Percentiles rank a stretch among this genome's conserved stretches.
phyloP scores from a whole-genome alignment of 1,140 invertebrate species.

The Schlechtendalia chinensis region DNA sequence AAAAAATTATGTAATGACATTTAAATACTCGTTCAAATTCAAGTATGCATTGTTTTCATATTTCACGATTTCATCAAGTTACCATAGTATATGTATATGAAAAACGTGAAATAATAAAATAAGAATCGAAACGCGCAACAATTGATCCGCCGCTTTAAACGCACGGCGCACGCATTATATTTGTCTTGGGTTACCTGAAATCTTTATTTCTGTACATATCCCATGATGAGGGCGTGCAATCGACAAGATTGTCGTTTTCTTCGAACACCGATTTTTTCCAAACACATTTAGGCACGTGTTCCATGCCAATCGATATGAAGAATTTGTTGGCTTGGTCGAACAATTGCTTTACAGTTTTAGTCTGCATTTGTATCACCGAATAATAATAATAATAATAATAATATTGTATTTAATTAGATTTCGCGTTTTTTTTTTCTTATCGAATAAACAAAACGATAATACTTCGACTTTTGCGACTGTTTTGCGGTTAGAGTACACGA shows the following conservation, averaged over 20 bases:
- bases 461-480: not conserved
- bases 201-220: slow-evolving; percentile 28
- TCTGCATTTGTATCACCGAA: not conserved
- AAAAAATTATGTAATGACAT: no score
- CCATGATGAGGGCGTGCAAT: not conserved
- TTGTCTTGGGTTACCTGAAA: not conserved
- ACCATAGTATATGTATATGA: no score
- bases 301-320: slow-evolving; percentile 20
- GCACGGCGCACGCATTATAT: no score
- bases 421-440: not conserved
- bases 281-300: not conserved
- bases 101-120: no score
- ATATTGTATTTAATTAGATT: no score
- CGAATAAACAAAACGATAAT: not conserved
- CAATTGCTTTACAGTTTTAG: not conserved
- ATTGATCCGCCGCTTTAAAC: no score
- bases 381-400: not conserved
- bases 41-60: no score
- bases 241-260: slow-evolving; percentile 6
- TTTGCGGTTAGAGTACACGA: not conserved
- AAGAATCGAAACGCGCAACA: no score
- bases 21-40: no score
- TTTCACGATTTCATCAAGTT: no score
- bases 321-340: slow-evolving; percentile 24
- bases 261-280: slow-evolving; percentile 8